Percentiles rank a stretch among this genome's conserved stretches.
Conservation (phyloP, 2,797 vertebrate genomes). For the Cuculus canorus region DNA sequence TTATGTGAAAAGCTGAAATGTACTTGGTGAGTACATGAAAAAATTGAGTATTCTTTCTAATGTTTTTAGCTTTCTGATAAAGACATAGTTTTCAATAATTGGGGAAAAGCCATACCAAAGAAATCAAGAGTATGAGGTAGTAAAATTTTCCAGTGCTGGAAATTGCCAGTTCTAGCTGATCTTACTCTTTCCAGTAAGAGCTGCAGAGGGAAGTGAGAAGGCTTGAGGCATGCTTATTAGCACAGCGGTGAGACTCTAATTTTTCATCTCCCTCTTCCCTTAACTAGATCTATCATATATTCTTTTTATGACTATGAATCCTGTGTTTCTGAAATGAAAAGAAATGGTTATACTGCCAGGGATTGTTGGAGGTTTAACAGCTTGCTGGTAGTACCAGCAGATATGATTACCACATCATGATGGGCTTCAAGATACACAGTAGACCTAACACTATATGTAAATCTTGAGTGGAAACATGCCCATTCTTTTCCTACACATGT, state of each 20-base stretch:
- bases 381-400: neutral
- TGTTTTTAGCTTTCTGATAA: neutral
- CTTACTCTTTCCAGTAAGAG: neutral
- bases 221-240: accelerated
- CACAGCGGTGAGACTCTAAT: neutral
- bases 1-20: neutral
- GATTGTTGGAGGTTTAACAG: neutral
- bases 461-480: accelerated
- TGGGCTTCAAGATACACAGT: neutral
- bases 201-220: neutral
- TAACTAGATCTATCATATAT: accelerated
- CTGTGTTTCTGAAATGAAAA: neutral
- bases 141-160: neutral
- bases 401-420: accelerated
- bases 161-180: neutral
- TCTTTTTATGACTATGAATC: neutral
- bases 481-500: neutral
- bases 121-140: neutral
- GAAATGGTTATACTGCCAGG: neutral
- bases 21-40: neutral
- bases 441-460: neutral
- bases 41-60: neutral
- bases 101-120: neutral
- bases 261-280: neutral
- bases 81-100: neutral